Evolutionary conservation across 2,888 invertebrate genomes (phyloP).

Genomic region (Caenorhabditis sp.): DNA sequence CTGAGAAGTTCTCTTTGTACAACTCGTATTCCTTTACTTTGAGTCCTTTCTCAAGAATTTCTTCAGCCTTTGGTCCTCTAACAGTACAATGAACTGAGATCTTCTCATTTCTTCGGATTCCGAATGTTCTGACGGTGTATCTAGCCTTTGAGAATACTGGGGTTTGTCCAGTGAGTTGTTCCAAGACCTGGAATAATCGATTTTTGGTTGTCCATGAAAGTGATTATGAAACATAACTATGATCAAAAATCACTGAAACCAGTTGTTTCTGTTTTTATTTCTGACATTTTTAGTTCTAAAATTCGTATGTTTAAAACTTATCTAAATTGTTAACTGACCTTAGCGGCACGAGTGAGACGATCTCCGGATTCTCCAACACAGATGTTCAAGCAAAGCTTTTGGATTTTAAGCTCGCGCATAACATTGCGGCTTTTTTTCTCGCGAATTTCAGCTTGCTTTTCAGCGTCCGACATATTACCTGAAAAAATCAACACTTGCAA

Average conservation of each 20-base stretch:
- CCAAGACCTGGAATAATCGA: constrained; percentile 72
- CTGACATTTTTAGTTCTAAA: background rate
- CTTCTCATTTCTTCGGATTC: constrained; percentile 99
- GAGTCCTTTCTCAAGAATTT: constrained; percentile 94
- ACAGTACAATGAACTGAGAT: constrained; percentile 99
- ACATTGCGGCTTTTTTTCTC: constrained; percentile 84
- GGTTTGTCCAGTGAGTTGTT: constrained; percentile 97
- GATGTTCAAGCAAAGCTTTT: constrained; percentile 96
- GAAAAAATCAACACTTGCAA: constrained; percentile 7
- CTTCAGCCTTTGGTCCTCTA: constrained; percentile 96
- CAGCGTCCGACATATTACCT: constrained; percentile 41
- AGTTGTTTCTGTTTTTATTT: background rate
- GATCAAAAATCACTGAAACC: background rate
- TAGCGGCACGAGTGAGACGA: constrained; percentile 75
- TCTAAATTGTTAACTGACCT: constrained; percentile 75
- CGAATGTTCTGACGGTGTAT: constrained; percentile 97
- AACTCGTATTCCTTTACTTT: constrained; percentile 99
- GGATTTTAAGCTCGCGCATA: constrained; percentile 95
- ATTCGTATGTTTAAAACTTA: background rate
- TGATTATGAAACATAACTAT: background rate
- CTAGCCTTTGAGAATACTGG: constrained; percentile 98
- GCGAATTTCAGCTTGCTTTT: constrained; percentile 52
- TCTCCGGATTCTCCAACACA: constrained; percentile 99
- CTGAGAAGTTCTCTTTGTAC: constrained; percentile 93
- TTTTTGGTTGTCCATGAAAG: background rate